Evolutionary conservation across 2,797 vertebrate genomes (phyloP).

Genomic region (Rhadinocentrus ornatus): DNA sequence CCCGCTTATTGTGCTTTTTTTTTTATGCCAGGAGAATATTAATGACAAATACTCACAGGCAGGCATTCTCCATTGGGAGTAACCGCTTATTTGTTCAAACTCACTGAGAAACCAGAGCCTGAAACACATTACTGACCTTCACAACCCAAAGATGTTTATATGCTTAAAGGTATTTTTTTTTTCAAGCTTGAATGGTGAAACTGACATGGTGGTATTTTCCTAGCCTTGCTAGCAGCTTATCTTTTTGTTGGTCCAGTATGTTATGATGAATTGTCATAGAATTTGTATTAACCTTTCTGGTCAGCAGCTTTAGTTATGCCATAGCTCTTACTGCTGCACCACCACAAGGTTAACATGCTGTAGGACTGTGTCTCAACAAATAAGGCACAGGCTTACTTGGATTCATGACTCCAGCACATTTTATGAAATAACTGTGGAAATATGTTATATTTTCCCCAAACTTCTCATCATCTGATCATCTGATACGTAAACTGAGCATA

Average conservation of each 20-base stretch:
- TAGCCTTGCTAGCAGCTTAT: background rate
- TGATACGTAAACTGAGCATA: background rate
- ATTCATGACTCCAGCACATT: background rate
- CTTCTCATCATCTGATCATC: background rate
- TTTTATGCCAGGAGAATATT: slow-evolving; percentile 58
- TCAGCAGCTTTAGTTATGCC: background rate
- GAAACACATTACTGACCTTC: slow-evolving; percentile 54
- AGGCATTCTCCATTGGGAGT: slow-evolving; percentile 30
- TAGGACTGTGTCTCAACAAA: background rate
- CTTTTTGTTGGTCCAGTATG: background rate
- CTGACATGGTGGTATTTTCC: background rate
- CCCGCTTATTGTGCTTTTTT: slow-evolving; percentile 42
- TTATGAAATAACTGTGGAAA: background rate
- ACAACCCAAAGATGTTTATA: slow-evolving; percentile 24
- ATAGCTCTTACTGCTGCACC: background rate
- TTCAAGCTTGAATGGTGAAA: background rate
- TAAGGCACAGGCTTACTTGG: background rate
- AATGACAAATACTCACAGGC: slow-evolving; percentile 46
- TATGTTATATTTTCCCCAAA: background rate
- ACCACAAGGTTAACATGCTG: background rate
- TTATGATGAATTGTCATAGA: background rate
- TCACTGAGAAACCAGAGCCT: slow-evolving; percentile 37
- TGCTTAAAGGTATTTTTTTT: slow-evolving; percentile 21
- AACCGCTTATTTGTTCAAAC: slow-evolving; percentile 54
- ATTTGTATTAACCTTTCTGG: background rate